phyloP scores from a whole-genome alignment of 2,888 invertebrate genomes.

The Horisme vitalbata region DNA sequence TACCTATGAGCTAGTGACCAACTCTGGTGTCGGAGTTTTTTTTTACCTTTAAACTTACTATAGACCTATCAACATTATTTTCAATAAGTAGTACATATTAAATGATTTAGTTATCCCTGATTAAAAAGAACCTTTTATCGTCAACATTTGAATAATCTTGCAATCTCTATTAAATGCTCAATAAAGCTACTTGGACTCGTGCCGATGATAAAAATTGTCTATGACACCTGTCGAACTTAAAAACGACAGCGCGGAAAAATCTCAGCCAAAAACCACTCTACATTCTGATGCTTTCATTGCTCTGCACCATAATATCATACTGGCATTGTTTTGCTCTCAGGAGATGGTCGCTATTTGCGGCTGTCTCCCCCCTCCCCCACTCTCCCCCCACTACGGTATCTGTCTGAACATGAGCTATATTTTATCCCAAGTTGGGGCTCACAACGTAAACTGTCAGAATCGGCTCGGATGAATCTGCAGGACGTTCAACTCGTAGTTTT shows the following conservation, averaged over 20 bases:
- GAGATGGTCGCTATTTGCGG: slow-evolving; percentile 79
- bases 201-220: background rate
- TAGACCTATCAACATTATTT: too few species aligned
- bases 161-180: too few species aligned
- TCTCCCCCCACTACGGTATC: slow-evolving; percentile 60
- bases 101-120: too few species aligned
- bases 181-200: too few species aligned
- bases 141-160: too few species aligned
- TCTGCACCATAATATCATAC: slow-evolving; percentile 74
- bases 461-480: slow-evolving; percentile 64
- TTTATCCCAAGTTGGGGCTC: slow-evolving; percentile 76
- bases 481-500: slow-evolving; percentile 75
- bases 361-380: slow-evolving; percentile 52
- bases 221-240: slow-evolving; percentile 6
- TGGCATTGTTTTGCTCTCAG: slow-evolving; percentile 77
- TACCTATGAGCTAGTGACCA: too few species aligned
- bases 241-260: slow-evolving; percentile 17
- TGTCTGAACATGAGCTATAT: slow-evolving; percentile 79
- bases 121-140: too few species aligned
- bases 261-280: slow-evolving; percentile 20
- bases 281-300: slow-evolving; percentile 42
- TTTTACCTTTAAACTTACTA: too few species aligned
- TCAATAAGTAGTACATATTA: too few species aligned
- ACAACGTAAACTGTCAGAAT: slow-evolving; percentile 79
- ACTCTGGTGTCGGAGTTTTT: too few species aligned